Conservation (phyloP, 2,113 vertebrate species). For the Alces alces region DNA sequence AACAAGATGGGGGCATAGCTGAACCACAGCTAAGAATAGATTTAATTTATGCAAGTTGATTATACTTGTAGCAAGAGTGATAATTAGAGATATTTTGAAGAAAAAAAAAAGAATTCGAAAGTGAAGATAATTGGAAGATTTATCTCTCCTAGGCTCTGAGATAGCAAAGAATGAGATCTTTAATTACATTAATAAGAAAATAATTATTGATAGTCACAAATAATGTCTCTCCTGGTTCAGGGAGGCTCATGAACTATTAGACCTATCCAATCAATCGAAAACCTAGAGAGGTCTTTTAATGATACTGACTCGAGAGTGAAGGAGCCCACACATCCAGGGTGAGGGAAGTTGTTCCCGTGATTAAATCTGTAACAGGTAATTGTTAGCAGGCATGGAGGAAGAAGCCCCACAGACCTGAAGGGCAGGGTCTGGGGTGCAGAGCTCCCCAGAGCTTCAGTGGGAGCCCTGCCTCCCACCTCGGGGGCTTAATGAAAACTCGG, state of each 20-base stretch:
- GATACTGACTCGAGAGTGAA: background rate
- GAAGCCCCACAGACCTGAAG: rapidly evolving
- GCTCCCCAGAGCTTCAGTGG: background rate
- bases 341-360: rapidly evolving
- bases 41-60: conserved; percentile 73
- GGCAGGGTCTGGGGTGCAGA: background rate
- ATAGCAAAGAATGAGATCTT: conserved; percentile 53
- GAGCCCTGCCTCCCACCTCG: no score
- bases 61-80: conserved; percentile 73
- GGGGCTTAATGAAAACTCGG: background rate
- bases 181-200: conserved; percentile 71
- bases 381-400: background rate
- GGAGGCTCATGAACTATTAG: background rate
- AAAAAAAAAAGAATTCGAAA: conserved; percentile 53
- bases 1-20: conserved; percentile 15
- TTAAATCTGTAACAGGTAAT: background rate
- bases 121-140: conserved; percentile 72
- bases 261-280: background rate
- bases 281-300: background rate
- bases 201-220: conserved; percentile 64
- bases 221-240: background rate
- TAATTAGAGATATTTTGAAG: conserved; percentile 76
- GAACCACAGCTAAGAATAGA: conserved; percentile 69
- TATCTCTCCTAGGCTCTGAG: conserved; percentile 44
- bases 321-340: background rate